Conservation (phyloP, 2,113 vertebrate species). For the Alligator sinensis region DNA sequence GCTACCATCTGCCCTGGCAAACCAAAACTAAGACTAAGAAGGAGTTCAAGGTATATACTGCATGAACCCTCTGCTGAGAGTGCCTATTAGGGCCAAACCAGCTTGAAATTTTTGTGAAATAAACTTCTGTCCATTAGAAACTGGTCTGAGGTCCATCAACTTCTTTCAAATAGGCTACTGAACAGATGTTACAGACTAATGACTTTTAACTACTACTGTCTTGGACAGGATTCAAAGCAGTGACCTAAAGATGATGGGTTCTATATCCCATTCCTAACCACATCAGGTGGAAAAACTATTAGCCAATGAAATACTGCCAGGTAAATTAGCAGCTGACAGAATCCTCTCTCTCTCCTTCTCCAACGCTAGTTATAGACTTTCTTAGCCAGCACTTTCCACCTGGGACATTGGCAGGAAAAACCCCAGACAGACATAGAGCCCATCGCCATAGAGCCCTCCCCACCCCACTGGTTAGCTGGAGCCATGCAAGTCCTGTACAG, state of each 20-base stretch:
- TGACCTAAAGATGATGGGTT: not conserved
- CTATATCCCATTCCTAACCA: conserved; percentile 1
- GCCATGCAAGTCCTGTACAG: not conserved
- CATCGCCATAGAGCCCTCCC: not conserved
- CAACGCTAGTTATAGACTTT: not conserved
- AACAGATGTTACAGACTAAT: conserved; percentile 19
- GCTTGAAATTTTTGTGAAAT: not conserved
- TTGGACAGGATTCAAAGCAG: not conserved
- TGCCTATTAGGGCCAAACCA: not conserved
- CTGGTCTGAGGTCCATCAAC: not conserved
- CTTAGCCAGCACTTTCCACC: conserved; percentile 21
- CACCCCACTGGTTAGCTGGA: not conserved
- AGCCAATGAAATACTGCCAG: conserved; percentile 61
- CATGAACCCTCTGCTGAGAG: not conserved
- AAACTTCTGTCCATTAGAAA: not conserved
- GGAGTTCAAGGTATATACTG: not conserved
- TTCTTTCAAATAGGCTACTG: not conserved
- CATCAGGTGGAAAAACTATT: conserved; percentile 45
- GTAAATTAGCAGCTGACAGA: conserved; percentile 40
- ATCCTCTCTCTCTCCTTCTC: not conserved
- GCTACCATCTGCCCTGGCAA: not conserved
- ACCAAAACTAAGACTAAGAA: not conserved
- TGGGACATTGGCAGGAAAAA: conserved; percentile 1
- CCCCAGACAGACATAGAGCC: too few species aligned
- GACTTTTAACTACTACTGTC: not conserved